Evolutionary conservation across 2,888 invertebrate genomes (phyloP), one percentile per base, ranked within the genome.

Genomic region (Plutella xylostella): DNA sequence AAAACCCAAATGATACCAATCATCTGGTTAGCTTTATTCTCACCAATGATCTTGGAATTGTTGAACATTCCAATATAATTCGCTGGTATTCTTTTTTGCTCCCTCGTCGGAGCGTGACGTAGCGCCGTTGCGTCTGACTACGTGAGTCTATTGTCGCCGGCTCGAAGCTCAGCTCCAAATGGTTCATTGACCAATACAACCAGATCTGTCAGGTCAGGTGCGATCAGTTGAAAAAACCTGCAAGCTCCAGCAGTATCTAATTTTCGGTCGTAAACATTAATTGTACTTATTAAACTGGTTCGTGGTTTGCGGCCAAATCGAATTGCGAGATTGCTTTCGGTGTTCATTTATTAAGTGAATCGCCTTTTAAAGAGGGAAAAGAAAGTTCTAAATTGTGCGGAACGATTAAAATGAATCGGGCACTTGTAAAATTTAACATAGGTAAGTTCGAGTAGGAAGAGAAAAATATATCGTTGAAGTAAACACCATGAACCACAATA

Each of bases 261-360:
- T 72, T 76, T 73, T 68, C 60, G 70, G 54, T 67, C 68, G 62
- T 74, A 72, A 73, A 71, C 60, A 55, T 70, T 72, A 71, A 74
- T 73, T 69, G 68, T 51, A 52, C 57, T 58, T 63, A 62, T 62
- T 64, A 65, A 68, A 68, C 57, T 55, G 60, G 56, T 56, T 56
- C 48, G 11, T 6, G 28, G 3, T 28, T 28, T 28, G n/a, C n/a
- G n/a, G n/a, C n/a, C n/a, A n/a, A n/a, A 43, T 46, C 28, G n/a
- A 28, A 19, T 37, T 20, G 20, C 11, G 18, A 18, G 45, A 48
- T 49, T 49, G 43, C 31, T 49, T 49, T 54, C 45, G 42, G n/a
- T 28, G 28, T 28, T n/a, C 28, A 28, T 28, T 28, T 28, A 28
- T n/a, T n/a, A n/a, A n/a, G n/a, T n/a, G n/a, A n/a, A n/a, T n/a